These are phyloP conservation scores for Python bivittatus DNA, from an alignment of 2,113 vertebrate species.

Conservation along the genomic window DNA sequence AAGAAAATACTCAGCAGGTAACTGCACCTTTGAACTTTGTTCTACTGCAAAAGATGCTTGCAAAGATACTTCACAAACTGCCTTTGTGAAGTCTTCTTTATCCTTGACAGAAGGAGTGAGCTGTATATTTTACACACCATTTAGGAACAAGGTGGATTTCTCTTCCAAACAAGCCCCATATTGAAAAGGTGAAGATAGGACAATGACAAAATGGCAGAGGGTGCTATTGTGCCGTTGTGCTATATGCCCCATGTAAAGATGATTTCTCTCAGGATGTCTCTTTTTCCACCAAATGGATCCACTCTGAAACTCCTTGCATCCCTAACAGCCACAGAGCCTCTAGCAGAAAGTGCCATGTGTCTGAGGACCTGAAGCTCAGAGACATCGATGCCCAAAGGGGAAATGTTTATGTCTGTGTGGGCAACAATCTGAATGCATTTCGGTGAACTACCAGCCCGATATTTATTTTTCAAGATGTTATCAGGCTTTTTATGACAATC, in stretches of 20 bases:
- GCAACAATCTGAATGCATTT: background rate
- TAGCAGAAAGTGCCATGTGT: background rate
- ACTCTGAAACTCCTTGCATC: background rate
- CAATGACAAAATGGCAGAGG: background rate
- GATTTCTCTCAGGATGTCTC: background rate
- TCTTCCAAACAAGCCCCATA: background rate
- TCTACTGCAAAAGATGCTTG: background rate
- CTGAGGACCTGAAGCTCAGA: background rate
- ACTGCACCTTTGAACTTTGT: background rate
- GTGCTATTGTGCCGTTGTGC: background rate
- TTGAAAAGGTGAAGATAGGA: background rate
- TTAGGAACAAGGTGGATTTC: background rate
- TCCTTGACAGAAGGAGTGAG: constrained; percentile 45
- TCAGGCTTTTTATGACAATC: background rate
- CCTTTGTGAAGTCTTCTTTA: constrained; percentile 56
- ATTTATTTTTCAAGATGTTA: background rate
- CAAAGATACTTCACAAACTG: constrained; percentile 33
- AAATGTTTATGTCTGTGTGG: background rate
- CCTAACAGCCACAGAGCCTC: background rate
- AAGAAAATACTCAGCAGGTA: background rate
- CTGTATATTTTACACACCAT: background rate
- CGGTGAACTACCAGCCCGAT: background rate
- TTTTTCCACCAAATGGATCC: background rate
- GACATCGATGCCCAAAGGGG: background rate
- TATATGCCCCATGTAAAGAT: background rate